Base-by-base conservation (phyloP, 2,113 vertebrate genomes). In the Tonatia bakeri region DNA sequence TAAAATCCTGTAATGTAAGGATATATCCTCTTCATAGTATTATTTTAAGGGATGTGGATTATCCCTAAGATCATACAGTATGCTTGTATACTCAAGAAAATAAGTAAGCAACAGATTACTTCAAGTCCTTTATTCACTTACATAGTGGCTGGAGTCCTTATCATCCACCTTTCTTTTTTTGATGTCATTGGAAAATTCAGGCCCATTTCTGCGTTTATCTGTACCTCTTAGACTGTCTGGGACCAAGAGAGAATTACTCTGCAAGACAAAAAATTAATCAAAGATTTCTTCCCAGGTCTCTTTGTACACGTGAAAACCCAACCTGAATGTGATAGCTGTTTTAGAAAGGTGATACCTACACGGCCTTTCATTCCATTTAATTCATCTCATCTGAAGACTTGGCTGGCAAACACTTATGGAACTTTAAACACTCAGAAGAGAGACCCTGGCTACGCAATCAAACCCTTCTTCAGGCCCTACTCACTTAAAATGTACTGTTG, bases 101-200 rank as follows among this genome's bases (percentile, higher is more conserved):
- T 38, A 79, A 97, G 85, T 28, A 79, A 94, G 73, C 73, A 98
- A 95, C 95, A 96, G 97, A 92, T 86, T 86, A 93, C 1, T 97
- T 61, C 92, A 95, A 73, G 94, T 94, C 94, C 93, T 97, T 87
- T 79, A 96, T 97, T 96, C 97, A 98, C 98, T 99, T 98, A 99
- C 99, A 97, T 99, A 99, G 91, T 99, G 99, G 97, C 98, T 99
- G 85, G 99, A 99, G 97, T 99, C 99, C 94, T 99, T 99, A 98
- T 99, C 99, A 94, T 99, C 99, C 97, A 99, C 98, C 97, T 99
- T 99, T 97, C 99, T 98, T 97, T 99, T 99, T 98, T 99, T 99
- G 56, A 99, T 97, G 97, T 99, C 99, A 96, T 98, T 99, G 90
- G 98, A 97, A 98, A 99, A 99, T 65, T 99, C 99, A 61, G 99